phyloP scores from a whole-genome alignment of 2,113 vertebrate genomes.

The Pangasianodon hypophthalmus region DNA sequence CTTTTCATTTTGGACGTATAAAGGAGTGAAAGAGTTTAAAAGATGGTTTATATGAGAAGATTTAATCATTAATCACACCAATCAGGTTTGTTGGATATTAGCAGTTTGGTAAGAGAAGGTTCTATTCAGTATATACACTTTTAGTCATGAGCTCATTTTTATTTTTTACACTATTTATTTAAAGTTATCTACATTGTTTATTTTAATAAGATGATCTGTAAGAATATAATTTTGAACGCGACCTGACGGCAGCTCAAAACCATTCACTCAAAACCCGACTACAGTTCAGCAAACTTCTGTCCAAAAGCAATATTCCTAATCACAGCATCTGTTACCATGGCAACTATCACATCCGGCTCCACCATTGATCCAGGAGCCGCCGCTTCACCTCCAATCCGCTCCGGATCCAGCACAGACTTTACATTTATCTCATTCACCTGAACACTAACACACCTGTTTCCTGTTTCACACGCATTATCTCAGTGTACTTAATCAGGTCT shows the following conservation, averaged over 20 bases:
- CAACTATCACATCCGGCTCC: neutral
- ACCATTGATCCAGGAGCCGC: neutral
- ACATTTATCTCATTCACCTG: neutral
- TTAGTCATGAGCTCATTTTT: neutral
- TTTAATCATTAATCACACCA: neutral
- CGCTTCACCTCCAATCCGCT: neutral
- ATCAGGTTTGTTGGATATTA: neutral
- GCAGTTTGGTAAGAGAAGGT: neutral
- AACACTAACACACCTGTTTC: neutral
- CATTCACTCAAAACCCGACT: neutral
- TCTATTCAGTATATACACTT: neutral
- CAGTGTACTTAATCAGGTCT: neutral
- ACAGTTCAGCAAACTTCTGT: neutral
- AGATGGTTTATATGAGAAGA: neutral
- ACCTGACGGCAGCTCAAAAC: neutral
- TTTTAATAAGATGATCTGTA: neutral
- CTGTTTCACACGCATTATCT: neutral
- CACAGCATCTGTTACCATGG: neutral
- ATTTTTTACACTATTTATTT: neutral
- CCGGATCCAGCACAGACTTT: neutral
- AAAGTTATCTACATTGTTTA: neutral
- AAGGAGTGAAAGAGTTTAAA: neutral
- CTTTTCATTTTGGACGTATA: neutral
- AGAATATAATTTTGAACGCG: neutral
- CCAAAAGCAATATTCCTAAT: neutral